Conservation (phyloP, 2,113 vertebrate genomes). For the Pipra filicauda region DNA sequence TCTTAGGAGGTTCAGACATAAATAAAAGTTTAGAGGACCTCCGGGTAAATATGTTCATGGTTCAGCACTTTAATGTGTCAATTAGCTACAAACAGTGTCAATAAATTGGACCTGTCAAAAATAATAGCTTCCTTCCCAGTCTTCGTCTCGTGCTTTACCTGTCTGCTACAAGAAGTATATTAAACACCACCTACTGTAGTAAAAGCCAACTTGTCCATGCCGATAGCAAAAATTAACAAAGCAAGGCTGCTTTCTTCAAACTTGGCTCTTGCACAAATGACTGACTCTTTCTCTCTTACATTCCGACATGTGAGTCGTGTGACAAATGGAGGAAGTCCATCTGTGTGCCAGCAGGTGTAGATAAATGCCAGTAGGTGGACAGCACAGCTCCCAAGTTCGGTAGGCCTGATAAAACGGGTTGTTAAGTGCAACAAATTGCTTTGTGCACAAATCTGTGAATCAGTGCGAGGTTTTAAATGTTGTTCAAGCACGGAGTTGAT, state of each 20-base stretch:
- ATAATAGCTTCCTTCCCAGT: slow-evolving; percentile 72
- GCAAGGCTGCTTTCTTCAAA: background rate
- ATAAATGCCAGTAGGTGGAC: background rate
- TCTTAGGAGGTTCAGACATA: slow-evolving; percentile 69
- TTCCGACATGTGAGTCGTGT: rapidly evolving
- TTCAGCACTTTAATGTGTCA: slow-evolving; percentile 82
- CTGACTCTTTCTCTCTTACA: background rate
- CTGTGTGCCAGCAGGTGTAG: background rate
- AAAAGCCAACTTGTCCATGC: slow-evolving; percentile 2
- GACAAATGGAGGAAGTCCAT: background rate
- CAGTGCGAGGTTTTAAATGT: background rate
- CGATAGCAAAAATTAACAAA: slow-evolving; percentile 6
- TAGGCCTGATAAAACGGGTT: background rate
- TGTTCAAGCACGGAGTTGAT: rapidly evolving
- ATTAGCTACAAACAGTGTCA: slow-evolving; percentile 79
- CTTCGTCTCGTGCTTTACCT: slow-evolving; percentile 37
- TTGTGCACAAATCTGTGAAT: background rate
- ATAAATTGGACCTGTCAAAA: slow-evolving; percentile 80
- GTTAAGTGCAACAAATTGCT: background rate
- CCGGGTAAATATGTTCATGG: slow-evolving; percentile 78
- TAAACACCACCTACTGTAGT: background rate
- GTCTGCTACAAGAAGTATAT: slow-evolving; percentile 25
- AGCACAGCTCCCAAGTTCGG: background rate
- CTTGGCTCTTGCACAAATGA: background rate
- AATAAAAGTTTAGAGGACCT: slow-evolving; percentile 78